Base-by-base conservation (phyloP, 2,888 invertebrate species). In the Physocephala rufipes region DNA sequence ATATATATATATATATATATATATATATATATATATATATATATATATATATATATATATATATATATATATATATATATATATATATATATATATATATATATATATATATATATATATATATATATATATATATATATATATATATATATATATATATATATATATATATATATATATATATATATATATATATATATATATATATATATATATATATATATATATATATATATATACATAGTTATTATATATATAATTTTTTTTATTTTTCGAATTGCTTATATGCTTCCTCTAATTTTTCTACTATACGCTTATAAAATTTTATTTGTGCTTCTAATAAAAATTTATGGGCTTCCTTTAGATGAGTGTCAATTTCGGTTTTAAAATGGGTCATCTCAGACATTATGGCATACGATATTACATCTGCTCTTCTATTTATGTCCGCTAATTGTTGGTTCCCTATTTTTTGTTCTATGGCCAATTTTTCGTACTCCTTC, bases 301-400 rank as follows among this genome's bases (percentile, higher is more conserved):
- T 92, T 63, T 89, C 89, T 71, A 94, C 93, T 76, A 95, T 89
- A 83, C 93, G 93, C 85, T 94, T 92, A 87, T 98, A 97, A 87
- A 98, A 99, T 68, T 89, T 89, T 47, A 98, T 95, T 87, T 99
- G 98, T 80, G 95, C 94, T 75, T 88, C 89, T 72, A 99, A 89
- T 85, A 95, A 97, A 74, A 89, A 90, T 82, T 94, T 93, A 90
- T 98, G 93, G 64, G 95, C 92, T 70, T 89, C 88, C 81, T 93
- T 95, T 78, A 96, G 90, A 87, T 99, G 97, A 53, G 89, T 89
- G 61, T 95, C 93, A 76, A 96, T 89, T 82, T 97, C 96, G 30
- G 89, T 87, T 83, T 96, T 95, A 84, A 99, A 97, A 85, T 98
- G 96, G 79, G 93, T 92, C 78, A 98, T 92, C 89, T 99, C 99